phyloP scores from a whole-genome alignment of 2,888 invertebrate species.

The Tricholauxania praeusta region DNA sequence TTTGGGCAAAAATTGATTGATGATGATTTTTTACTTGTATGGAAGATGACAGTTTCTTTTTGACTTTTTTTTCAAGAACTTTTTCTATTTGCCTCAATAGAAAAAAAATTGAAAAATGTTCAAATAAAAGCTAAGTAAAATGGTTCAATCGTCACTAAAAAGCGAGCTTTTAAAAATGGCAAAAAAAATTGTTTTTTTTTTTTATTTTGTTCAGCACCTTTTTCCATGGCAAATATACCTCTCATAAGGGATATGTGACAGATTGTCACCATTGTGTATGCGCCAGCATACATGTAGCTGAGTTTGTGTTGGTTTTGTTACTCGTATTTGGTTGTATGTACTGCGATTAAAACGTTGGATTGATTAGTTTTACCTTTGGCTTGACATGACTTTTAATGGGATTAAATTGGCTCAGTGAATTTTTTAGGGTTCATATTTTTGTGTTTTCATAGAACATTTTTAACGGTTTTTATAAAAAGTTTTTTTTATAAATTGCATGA shows the following conservation, averaged over 20 bases:
- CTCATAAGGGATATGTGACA: constrained; percentile 20
- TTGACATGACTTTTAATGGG: constrained; percentile 28
- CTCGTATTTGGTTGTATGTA: too few relatives aligned
- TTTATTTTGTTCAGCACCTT: too few relatives aligned
- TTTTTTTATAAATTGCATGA: neutral
- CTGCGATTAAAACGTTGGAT: neutral
- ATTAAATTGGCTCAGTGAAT: constrained; percentile 14
- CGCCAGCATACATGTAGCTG: neutral
- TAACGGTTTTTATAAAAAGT: neutral
- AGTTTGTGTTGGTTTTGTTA: too few relatives aligned
- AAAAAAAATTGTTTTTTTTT: neutral
- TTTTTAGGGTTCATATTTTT: neutral
- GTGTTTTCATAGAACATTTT: neutral
- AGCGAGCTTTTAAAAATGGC: neutral
- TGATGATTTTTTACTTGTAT: constrained; percentile 37
- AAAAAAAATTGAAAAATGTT: neutral
- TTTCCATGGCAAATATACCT: too few relatives aligned
- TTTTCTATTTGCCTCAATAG: neutral
- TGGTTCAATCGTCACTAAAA: constrained; percentile 4
- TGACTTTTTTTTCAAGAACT: constrained; percentile 2
- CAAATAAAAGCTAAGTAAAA: constrained; percentile 19
- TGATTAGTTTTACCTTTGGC: constrained; percentile 35
- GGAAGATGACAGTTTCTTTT: constrained; percentile 13
- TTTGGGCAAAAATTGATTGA: constrained; percentile 41
- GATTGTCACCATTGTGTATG: constrained; percentile 15